Evolutionary conservation across 2,113 vertebrate genomes (phyloP).

Genomic region (Suricata suricatta): DNA sequence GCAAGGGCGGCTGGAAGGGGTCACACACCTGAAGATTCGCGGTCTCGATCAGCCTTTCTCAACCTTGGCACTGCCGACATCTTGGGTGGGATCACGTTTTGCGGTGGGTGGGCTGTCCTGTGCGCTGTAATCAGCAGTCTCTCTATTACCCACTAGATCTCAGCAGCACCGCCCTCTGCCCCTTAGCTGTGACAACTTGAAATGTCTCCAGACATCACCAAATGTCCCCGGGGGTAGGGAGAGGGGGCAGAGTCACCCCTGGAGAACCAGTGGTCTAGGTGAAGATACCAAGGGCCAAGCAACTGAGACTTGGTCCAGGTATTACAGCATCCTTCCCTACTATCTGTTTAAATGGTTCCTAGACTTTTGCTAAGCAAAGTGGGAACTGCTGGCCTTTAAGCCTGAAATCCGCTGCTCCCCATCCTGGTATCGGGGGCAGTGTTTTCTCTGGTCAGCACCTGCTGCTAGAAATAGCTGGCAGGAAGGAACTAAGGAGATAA

Average conservation of each 20-base stretch:
- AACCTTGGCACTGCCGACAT: accelerated
- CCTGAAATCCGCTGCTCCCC: neutral
- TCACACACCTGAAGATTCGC: accelerated
- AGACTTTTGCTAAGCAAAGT: neutral
- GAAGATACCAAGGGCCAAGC: neutral
- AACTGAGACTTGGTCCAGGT: neutral
- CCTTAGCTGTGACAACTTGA: neutral
- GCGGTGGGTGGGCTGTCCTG: neutral
- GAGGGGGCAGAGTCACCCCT: neutral
- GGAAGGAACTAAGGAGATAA: neutral
- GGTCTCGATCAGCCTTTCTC: accelerated
- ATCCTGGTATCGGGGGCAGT: neutral
- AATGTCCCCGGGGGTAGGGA: neutral
- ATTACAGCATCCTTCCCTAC: accelerated
- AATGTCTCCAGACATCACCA: neutral
- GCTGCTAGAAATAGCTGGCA: slow-evolving; percentile 63
- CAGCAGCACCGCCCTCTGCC: accelerated
- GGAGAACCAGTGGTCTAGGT: neutral
- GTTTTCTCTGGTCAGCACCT: slow-evolving; percentile 10
- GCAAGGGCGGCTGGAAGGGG: neutral
- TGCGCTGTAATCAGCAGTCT: accelerated
- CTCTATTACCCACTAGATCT: neutral
- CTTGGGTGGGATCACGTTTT: neutral
- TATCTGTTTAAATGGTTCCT: neutral
- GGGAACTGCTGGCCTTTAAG: neutral